These are phyloP conservation scores for Lycophotia porphyrea DNA, from an alignment of 2,888 invertebrate species.

Conservation along the genomic window DNA sequence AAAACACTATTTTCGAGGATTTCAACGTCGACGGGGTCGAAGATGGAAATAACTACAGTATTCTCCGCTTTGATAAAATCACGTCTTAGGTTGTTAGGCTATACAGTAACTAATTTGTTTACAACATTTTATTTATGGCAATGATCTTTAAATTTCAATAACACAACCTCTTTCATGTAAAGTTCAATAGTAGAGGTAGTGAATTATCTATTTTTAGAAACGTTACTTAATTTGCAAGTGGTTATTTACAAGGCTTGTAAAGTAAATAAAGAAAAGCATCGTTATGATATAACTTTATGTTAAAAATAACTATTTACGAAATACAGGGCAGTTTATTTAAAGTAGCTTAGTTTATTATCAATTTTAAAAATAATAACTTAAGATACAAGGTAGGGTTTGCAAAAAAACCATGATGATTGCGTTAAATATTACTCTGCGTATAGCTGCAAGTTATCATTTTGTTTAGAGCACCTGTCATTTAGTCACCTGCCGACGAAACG, in stretches of 20 bases:
- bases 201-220: constrained; percentile 4
- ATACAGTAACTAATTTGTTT: not conserved
- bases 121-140: not conserved
- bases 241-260: not conserved
- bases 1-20: not conserved
- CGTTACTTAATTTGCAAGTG: not conserved
- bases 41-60: not conserved
- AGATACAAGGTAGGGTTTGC: constrained; percentile 49
- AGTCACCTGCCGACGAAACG: constrained; percentile 84
- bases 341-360: constrained; percentile 24
- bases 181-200: not conserved
- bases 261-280: not conserved
- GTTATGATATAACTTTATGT: not conserved
- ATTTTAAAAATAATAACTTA: constrained; percentile 57
- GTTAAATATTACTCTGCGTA: constrained; percentile 66
- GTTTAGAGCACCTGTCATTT: constrained; percentile 82
- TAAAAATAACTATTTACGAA: not conserved
- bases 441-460: constrained; percentile 78
- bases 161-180: not conserved
- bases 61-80: not conserved
- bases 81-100: not conserved
- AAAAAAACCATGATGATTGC: constrained; percentile 61
- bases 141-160: constrained; percentile 21
- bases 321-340: constrained; percentile 28
- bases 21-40: not conserved